Evolutionary conservation across 1,140 invertebrate genomes (phyloP).

Genomic region (Meloidogyne hapla): DNA sequence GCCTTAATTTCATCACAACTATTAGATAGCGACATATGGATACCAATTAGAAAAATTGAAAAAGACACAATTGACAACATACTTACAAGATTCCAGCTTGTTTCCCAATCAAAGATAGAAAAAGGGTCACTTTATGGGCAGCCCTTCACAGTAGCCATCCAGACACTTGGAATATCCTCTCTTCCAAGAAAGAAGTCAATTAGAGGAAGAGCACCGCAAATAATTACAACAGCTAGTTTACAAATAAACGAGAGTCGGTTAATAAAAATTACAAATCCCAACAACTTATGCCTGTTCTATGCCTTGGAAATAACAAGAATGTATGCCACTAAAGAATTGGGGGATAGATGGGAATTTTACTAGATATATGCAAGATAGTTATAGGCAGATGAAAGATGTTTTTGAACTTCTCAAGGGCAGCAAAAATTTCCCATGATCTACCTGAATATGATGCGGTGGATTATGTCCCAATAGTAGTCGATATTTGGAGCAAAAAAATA

Average conservation of each 20-base stretch:
- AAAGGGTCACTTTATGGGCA: background rate
- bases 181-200: too few relatives aligned
- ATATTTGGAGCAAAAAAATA: background rate
- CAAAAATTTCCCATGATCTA: background rate
- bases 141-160: background rate
- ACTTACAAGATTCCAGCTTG: background rate
- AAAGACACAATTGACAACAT: background rate
- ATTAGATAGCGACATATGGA: conserved; percentile 5
- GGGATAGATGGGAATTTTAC: background rate
- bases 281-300: conserved; percentile 11
- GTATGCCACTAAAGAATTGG: background rate
- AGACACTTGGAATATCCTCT: background rate
- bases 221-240: too few relatives aligned
- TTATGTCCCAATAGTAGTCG: background rate
- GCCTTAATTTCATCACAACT: conserved; percentile 1
- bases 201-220: background rate
- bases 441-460: background rate
- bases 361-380: background rate
- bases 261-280: background rate
- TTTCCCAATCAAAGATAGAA: conserved; percentile 6
- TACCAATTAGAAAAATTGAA: background rate
- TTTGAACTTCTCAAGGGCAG: background rate
- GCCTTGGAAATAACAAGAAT: background rate
- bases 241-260: background rate
- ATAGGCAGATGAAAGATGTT: background rate